phyloP scores from a whole-genome alignment of 2,888 invertebrate species.

The Anthophora plumipes region DNA sequence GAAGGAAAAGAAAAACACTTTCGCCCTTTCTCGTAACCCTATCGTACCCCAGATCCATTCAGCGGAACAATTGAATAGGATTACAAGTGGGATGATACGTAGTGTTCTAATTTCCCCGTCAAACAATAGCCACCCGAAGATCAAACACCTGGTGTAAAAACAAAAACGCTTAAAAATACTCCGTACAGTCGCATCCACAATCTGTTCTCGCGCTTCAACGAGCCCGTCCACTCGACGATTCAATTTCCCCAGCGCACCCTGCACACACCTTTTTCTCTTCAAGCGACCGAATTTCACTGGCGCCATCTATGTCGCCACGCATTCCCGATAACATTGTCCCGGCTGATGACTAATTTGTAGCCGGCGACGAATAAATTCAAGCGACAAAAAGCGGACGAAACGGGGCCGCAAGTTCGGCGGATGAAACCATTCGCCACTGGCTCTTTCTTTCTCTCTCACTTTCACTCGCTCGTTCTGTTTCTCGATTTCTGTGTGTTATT shows the following conservation, averaged over 20 bases:
- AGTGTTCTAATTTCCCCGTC: neutral
- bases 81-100: no score
- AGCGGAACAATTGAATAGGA: no score
- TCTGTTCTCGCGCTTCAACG: constrained; percentile 21
- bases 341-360: constrained; percentile 54
- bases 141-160: neutral
- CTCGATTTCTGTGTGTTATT: no score
- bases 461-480: no score
- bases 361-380: constrained; percentile 47
- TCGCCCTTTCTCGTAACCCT: no score
- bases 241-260: constrained; percentile 16
- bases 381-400: constrained; percentile 40
- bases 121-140: neutral
- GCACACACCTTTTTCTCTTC: neutral
- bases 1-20: no score
- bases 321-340: constrained; percentile 47
- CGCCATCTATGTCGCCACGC: neutral
- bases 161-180: neutral
- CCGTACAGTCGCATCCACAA: neutral
- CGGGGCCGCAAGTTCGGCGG: constrained; percentile 29
- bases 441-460: no score
- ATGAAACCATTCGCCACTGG: constrained; percentile 34
- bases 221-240: constrained; percentile 20
- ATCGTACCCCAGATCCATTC: no score
- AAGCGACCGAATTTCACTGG: constrained; percentile 10